Evolutionary conservation across 23 tunicate genomes (phyloP).

Genomic region (Ciona savignyi): DNA sequence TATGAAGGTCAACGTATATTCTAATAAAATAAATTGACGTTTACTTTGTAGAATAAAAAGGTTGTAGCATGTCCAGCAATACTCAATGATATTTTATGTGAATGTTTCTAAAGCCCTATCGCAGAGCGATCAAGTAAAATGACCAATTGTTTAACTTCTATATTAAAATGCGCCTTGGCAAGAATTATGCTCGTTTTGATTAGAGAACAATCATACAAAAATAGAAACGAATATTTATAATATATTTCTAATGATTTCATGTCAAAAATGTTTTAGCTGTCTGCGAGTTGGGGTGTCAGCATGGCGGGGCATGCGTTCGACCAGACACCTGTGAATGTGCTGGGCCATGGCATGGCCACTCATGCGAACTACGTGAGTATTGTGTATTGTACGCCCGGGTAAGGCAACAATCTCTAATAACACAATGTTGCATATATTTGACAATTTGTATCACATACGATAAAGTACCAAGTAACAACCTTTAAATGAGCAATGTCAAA

Average conservation of each 20-base stretch:
- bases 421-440: not conserved
- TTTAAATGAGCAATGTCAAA: not conserved
- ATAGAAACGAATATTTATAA: not conserved
- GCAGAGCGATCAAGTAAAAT: no score
- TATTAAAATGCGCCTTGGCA: not conserved
- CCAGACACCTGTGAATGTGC: conserved; percentile 33
- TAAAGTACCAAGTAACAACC: no score
- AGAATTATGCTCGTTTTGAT: not conserved
- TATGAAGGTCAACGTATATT: no score
- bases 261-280: conserved; percentile 16
- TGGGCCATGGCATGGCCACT: conserved; percentile 30
- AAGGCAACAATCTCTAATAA: not conserved
- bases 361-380: conserved; percentile 41
- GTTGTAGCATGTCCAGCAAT: no score
- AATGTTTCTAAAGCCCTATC: no score
- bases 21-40: no score
- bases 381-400: not conserved
- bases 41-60: no score
- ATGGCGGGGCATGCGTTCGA: conserved; percentile 22
- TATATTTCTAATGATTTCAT: not conserved
- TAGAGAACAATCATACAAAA: not conserved
- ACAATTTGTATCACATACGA: no score
- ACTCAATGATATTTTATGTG: no score
- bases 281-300: conserved; percentile 24
- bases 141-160: no score